A percentile compares a stretch with the other conserved stretches of the same genome.
phyloP scores from a whole-genome alignment of 2,797 vertebrate genomes.

The Thalassophryne amazonica region DNA sequence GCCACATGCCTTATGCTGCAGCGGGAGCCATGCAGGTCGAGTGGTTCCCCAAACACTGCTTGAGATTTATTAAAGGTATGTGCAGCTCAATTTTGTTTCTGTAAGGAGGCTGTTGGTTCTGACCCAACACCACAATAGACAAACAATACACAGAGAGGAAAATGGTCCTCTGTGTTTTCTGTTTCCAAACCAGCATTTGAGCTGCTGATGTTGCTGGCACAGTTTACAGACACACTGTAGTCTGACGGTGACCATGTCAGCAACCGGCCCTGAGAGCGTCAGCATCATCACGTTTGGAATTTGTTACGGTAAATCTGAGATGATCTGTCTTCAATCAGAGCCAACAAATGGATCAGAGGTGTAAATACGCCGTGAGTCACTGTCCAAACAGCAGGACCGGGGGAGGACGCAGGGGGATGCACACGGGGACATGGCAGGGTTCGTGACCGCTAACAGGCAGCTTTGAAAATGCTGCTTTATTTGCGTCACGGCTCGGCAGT shows the following conservation, averaged over 20 bases:
- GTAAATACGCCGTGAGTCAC: slow-evolving; percentile 57
- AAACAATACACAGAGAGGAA: no score
- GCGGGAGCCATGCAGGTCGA: no score
- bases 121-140: no score
- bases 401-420: not conserved
- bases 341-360: slow-evolving; percentile 39
- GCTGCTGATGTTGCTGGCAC: slow-evolving; percentile 12
- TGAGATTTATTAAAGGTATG: no score
- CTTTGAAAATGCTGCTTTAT: slow-evolving; percentile 50
- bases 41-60: no score
- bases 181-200: slow-evolving; percentile 24
- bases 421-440: slow-evolving; percentile 2
- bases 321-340: slow-evolving; percentile 55
- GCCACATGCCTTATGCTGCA: not conserved
- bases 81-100: no score
- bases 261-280: slow-evolving; percentile 57
- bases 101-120: no score
- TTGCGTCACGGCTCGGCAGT: slow-evolving; percentile 68
- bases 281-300: slow-evolving; percentile 47
- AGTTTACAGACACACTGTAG: slow-evolving; percentile 32
- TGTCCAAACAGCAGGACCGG: slow-evolving; percentile 34
- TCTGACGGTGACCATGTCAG: slow-evolving; percentile 48
- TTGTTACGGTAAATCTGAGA: slow-evolving; percentile 24
- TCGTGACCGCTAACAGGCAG: slow-evolving; percentile 48
- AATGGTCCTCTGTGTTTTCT: no score